Evolutionary conservation across 1,140 invertebrate genomes (phyloP).

Genomic region (Danaus melanippus): DNA sequence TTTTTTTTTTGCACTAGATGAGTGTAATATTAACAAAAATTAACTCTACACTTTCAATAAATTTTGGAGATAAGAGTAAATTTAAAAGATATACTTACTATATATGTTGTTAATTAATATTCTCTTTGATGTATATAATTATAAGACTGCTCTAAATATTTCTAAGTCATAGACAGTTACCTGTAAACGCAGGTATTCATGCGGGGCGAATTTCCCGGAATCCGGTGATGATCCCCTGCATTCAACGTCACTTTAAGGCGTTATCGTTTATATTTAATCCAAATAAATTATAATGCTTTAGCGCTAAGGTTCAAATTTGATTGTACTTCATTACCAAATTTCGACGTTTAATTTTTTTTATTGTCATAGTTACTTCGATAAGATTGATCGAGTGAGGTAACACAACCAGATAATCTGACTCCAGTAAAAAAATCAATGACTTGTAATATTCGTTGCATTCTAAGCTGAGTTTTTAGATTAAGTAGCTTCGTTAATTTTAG

Average conservation of each 20-base stretch:
- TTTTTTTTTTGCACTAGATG: too few species aligned
- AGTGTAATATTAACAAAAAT: too few species aligned
- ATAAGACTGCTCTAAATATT: conserved; percentile 22
- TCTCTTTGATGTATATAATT: too few species aligned
- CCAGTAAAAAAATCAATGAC: conserved; percentile 64
- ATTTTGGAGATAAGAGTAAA: too few species aligned
- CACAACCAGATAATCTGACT: conserved; percentile 62
- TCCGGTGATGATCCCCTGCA: conserved; percentile 66
- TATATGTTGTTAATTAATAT: too few species aligned
- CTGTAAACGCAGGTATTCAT: conserved; percentile 68
- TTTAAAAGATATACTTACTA: too few species aligned
- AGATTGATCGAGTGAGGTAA: conserved; percentile 71
- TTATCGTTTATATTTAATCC: conserved; percentile 31
- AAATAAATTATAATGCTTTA: conserved; percentile 2
- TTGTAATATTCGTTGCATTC: conserved; percentile 69
- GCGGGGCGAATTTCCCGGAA: conserved; percentile 69
- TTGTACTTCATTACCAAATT: conserved; percentile 3
- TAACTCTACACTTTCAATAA: too few species aligned
- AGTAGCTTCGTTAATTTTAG: conserved; percentile 40
- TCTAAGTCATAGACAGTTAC: conserved; percentile 31
- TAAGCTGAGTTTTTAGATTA: conserved; percentile 39
- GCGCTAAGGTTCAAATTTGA: conserved; percentile 21
- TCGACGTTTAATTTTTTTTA: conserved; percentile 15
- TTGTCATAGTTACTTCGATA: conserved; percentile 52
- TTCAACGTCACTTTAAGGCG: conserved; percentile 28